Evolutionary conservation across 2,113 vertebrate genomes (phyloP).

Genomic region (Ceyx melanurus): DNA sequence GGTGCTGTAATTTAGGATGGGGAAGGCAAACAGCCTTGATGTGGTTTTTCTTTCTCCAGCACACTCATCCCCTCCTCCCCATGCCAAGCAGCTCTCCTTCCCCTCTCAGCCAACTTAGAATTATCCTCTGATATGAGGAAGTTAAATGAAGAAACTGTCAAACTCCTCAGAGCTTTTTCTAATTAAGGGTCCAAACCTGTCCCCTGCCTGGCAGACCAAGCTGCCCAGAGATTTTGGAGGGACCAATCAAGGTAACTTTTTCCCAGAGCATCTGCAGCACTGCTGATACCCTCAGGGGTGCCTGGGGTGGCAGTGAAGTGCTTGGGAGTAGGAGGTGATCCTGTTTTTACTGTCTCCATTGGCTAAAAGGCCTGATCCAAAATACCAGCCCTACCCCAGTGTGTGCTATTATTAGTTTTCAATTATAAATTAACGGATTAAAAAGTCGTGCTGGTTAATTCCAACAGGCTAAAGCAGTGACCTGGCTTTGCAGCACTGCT

Average conservation of each 20-base stretch:
- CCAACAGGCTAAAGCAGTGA: background rate
- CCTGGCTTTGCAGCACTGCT: background rate
- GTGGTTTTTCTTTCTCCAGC: slow-evolving; percentile 21
- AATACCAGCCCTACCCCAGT: background rate
- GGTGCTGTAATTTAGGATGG: background rate
- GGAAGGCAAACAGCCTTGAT: slow-evolving; percentile 14
- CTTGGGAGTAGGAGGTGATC: background rate
- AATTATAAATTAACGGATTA: background rate
- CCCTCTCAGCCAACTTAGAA: background rate
- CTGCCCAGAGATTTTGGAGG: background rate
- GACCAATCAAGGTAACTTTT: background rate
- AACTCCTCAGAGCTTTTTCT: background rate
- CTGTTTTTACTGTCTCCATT: background rate
- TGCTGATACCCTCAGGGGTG: background rate
- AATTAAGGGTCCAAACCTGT: background rate
- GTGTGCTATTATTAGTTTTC: background rate
- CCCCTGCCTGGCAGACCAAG: background rate
- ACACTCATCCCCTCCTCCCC: background rate
- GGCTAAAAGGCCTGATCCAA: background rate
- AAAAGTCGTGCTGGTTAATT: background rate
- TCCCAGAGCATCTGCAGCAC: background rate
- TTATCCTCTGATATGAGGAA: background rate
- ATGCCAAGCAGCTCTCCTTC: background rate
- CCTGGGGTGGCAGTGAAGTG: background rate
- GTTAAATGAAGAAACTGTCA: background rate